Base-by-base conservation (phyloP, 2,888 invertebrate species). In the Xestia ashworthii region DNA sequence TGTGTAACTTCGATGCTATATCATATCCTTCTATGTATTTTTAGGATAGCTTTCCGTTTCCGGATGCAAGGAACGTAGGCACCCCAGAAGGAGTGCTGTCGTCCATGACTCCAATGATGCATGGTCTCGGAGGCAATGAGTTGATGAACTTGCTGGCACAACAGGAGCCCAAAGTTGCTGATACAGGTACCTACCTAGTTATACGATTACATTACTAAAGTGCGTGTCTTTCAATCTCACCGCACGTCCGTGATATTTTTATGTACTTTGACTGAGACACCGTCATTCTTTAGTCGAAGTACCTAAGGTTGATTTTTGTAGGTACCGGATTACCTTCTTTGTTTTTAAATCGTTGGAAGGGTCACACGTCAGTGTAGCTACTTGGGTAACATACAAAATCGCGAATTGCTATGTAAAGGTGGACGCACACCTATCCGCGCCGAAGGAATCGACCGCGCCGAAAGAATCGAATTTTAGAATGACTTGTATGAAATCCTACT, bases 101-200 rank as follows among this genome's bases (percentile, higher is more conserved):
- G 0, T 93, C 95, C 0, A 86, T 93, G 83, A 92, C 94, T 2
- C 89, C 93, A 3, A 89, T 91, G 58, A 94, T 94, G 84, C 93
- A 93, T 67, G 90, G 91, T 46, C 91, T 93, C 19, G 86, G 86
- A 3, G 90, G 91, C 53, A 93, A 91, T 69, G 93, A 93, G 48
- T 85, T 93, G 41, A 81, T 93, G 46, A 91, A 90, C 41, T 76
- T 93, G 79, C 85, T 94, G 71, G 83, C 90, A 3, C 93, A 92
- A 48, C 95, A 93, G 76, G 96, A 96, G 78, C 94, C 95, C 0
- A 91, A 92, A 58, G 81, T 89, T 25, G 94, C 92, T 6, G 96
- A 96, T 80, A 85, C 93, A 65, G 65, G 65, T 44, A 65, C 65
- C 16, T 6, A 32, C 9, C n/a, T n/a, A n/a, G n/a, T 60, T 32